Evolutionary conservation across 2,888 invertebrate genomes (phyloP), one percentile per base, ranked within the genome.

Genomic region (Agyllia agylla): DNA sequence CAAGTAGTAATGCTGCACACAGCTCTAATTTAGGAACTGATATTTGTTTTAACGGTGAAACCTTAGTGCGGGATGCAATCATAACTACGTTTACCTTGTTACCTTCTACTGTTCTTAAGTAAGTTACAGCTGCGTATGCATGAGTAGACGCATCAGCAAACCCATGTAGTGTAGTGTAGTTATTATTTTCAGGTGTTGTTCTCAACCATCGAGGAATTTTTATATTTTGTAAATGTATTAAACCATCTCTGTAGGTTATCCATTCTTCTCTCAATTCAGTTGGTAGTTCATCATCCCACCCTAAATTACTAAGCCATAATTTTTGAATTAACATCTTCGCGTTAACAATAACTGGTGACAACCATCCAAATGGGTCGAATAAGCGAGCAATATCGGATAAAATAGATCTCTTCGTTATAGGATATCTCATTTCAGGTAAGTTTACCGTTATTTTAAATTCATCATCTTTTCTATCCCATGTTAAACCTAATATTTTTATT

Each of bases 41-140:
- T 13, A 93, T n/a, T 85, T 92, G 91, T 85, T 93, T 94, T 3
- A 93, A 38, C 2, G 93, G 94, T 0, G 94, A 92, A 13, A 94
- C 93, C 49, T 88, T 94, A 0, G 75, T 75, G 6, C 75, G 93
- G 0, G 93, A 42, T 24, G 91, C 88, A 17, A 93, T 70, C 64
- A 93, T 70, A 8, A 20, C 80, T 5, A 88, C 83, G 5, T 84
- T 49, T 15, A 91, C 80, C n/a, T 80, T 87, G 13, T 87, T 30
- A 20, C 31, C 77, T 20, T 93, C 86, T 3, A 89, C 70, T 6
- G 88, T 86, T 30, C 90, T 84, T 8, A 91, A 9, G 82, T 94
- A 94, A 1, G 87, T 88, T 1, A 87, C 91, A 8, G 70, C 70
- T 70, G 92, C 91, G 70, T 90, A 91, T n/a, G 94, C 92, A n/a